Percentiles rank a stretch among this genome's conserved stretches.
These are phyloP conservation scores for Sebastes hubbsi DNA, from an alignment of 2,797 vertebrate species.

Conservation along the genomic window DNA sequence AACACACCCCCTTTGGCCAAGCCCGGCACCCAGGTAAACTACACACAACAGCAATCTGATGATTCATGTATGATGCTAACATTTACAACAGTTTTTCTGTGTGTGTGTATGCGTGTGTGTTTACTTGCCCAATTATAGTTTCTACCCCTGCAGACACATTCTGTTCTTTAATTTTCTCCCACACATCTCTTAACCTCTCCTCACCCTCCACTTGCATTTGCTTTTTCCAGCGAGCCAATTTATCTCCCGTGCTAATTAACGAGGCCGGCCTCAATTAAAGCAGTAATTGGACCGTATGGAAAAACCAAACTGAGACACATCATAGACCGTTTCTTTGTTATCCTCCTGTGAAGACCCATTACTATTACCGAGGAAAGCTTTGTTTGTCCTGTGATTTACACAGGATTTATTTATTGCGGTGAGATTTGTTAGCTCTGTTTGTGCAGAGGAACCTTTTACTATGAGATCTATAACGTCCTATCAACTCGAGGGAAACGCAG, in stretches of 20 bases:
- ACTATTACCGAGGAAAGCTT: background rate
- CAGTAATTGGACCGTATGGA: conserved; percentile 50
- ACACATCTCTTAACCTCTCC: conserved; percentile 37
- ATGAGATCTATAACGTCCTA: background rate
- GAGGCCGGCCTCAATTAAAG: conserved; percentile 70
- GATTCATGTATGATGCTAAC: conserved; percentile 26
- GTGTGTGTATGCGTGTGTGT: background rate
- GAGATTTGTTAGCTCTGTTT: background rate
- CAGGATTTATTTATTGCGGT: background rate
- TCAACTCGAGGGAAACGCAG: rapidly evolving
- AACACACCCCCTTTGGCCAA: conserved; percentile 16
- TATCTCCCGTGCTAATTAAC: conserved; percentile 63
- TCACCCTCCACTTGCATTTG: conserved; percentile 28
- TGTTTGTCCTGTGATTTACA: background rate
- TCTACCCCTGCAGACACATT: conserved; percentile 29
- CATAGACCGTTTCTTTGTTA: background rate
- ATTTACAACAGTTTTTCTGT: conserved; percentile 3
- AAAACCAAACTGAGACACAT: conserved; percentile 31
- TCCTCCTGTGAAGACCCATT: background rate
- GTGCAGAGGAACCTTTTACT: background rate
- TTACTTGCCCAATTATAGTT: conserved; percentile 44
- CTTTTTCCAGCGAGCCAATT: conserved; percentile 51
- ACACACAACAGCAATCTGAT: conserved; percentile 13
- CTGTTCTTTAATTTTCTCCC: conserved; percentile 33
- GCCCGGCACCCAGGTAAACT: conserved; percentile 34